These are phyloP conservation scores for Delichon dasypus DNA, from an alignment of 2,797 vertebrate species.

Conservation along the genomic window DNA sequence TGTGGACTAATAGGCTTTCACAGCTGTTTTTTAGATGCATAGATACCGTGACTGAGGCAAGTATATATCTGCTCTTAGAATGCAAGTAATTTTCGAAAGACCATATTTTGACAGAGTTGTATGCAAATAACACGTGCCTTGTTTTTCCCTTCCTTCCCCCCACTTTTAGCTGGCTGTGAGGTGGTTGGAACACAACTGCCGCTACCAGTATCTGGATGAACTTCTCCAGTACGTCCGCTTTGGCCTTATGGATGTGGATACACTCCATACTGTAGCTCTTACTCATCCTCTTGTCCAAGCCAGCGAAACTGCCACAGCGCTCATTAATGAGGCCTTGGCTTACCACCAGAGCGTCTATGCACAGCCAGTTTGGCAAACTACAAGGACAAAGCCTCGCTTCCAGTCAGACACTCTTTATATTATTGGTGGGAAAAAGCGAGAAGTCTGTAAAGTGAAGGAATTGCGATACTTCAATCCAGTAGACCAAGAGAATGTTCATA, in stretches of 20 bases:
- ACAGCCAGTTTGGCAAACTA: conserved; percentile 91
- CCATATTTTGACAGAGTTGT: neutral
- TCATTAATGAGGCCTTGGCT: conserved; percentile 91
- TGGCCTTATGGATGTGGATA: conserved; percentile 91
- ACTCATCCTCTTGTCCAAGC: conserved; percentile 87
- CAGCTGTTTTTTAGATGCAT: neutral
- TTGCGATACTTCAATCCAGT: conserved; percentile 92
- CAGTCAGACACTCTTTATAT: conserved; percentile 93
- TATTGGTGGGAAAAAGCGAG: conserved; percentile 89
- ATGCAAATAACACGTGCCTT: neutral
- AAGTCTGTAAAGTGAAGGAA: conserved; percentile 90
- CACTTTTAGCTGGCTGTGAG: conserved; percentile 86
- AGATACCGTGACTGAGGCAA: neutral
- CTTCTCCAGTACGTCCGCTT: conserved; percentile 93
- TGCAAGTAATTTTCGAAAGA: neutral
- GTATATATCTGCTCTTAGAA: neutral
- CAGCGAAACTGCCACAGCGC: conserved; percentile 83
- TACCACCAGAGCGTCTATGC: conserved; percentile 91
- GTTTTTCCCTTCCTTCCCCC: conserved; percentile 23
- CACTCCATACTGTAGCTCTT: conserved; percentile 85
- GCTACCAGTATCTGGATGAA: conserved; percentile 90
- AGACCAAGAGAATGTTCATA: conserved; percentile 84
- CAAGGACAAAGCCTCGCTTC: conserved; percentile 89
- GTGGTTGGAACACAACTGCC: conserved; percentile 93
- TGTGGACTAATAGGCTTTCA: neutral